Base-by-base conservation (phyloP, 2,797 vertebrate genomes). In the Leptatherina wallacei region DNA sequence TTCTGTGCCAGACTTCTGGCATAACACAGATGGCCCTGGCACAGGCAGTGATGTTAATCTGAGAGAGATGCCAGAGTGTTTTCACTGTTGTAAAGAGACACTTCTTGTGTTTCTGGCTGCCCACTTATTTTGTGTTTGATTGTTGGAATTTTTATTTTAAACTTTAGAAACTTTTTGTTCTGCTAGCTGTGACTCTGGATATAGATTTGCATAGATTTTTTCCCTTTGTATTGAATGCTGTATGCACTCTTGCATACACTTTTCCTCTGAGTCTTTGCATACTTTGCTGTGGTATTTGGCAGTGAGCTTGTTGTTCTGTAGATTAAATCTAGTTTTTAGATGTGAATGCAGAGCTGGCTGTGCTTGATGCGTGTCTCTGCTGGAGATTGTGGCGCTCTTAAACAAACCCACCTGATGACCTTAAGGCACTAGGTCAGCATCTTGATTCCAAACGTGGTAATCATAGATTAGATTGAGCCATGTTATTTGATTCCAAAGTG, bases 11-110 rank as follows among this genome's bases (percentile, higher is more conserved):
- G 76, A 75, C 73, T 77, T 52, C 81, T 88, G 88, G 81, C 83
- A 83, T 79, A 84, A 83, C 85, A 85, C 90, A 91, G 88, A 91
- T 89, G 90, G 88, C 79, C 71, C 58, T 87, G 78, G 83, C 85
- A 85, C 77, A 75, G 76, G 71, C 78, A 71, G 20, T 66, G 87
- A 88, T 89, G 87, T 86, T 90, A 85, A 88, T 90, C 81, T 80
- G 64, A 75, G 73, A 85, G 65, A 78, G 80, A 85, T 82, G 75
- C 62, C 71, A 81, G 72, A 84, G n/a, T 83, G 73, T 85, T 81
- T 57, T 78, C 56, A 72, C 80, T 85, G 72, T 85, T 9, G 18
- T 68, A 67, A 59, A 71, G 49, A 77, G 85, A 70, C 65, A 63
- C 59, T 83, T 65, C 30, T 67, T 58, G 32, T 75, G 61, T 69